phyloP scores from a whole-genome alignment of 2,797 vertebrate genomes.

The Sebastolobus alascanus region DNA sequence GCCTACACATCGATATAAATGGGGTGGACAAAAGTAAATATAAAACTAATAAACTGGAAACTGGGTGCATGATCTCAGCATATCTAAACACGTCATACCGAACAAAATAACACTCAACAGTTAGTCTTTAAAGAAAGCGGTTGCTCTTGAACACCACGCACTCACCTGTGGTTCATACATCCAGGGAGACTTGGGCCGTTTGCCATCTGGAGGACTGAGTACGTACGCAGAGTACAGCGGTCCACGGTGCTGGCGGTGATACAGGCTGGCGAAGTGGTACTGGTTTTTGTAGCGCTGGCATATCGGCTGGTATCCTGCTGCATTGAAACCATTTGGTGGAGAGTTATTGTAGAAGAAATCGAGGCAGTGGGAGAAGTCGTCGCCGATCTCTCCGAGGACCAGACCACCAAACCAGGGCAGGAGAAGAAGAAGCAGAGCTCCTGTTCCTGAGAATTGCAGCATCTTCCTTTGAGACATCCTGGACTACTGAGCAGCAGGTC shows the following conservation, averaged over 20 bases:
- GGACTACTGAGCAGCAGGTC: background rate
- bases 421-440: constrained; percentile 56
- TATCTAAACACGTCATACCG: background rate
- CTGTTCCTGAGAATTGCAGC: background rate
- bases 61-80: background rate
- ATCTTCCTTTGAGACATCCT: constrained; percentile 40
- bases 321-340: constrained; percentile 59
- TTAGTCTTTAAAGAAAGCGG: background rate
- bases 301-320: constrained; percentile 60
- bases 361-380: constrained; percentile 68
- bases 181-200: constrained; percentile 62
- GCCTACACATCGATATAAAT: too few relatives aligned
- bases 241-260: constrained; percentile 46
- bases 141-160: background rate
- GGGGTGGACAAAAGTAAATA: background rate
- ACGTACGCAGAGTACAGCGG: constrained; percentile 76
- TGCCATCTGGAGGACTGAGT: constrained; percentile 62
- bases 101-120: background rate
- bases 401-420: constrained; percentile 38
- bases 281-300: constrained; percentile 78
- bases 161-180: constrained; percentile 82
- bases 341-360: constrained; percentile 67
- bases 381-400: constrained; percentile 61
- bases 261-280: constrained; percentile 79
- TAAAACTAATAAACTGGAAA: background rate